Conservation (phyloP, 2,797 vertebrate species). For the Alosa sapidissima region DNA sequence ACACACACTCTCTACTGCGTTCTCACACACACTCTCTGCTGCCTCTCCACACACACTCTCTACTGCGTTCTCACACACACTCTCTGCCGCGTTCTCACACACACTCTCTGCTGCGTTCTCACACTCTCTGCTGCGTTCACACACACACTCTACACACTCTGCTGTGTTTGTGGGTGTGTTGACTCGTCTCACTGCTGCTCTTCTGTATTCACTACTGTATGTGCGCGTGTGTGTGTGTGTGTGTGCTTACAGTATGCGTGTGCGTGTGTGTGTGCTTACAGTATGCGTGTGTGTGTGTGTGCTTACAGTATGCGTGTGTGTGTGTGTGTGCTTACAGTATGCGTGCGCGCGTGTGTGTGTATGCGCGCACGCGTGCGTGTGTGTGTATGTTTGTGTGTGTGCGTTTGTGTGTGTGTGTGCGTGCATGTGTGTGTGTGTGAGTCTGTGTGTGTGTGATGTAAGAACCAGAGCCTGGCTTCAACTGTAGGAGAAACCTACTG, state of each 20-base stretch:
- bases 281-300: neutral
- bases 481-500: slow-evolving; percentile 50
- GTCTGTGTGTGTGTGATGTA: slow-evolving; percentile 60
- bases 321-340: neutral
- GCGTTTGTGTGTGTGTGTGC: neutral
- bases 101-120: no score
- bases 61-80: no score
- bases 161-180: slow-evolving; percentile 34
- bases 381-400: neutral
- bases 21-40: slow-evolving; percentile 14
- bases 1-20: neutral
- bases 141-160: neutral
- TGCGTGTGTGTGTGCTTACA: neutral
- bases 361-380: neutral
- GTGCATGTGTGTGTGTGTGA: neutral
- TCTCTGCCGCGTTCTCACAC: no score
- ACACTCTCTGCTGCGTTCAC: no score
- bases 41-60: neutral
- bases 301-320: neutral
- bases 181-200: slow-evolving; percentile 32
- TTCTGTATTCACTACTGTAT: slow-evolving; percentile 15
- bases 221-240: slow-evolving; percentile 2
- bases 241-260: neutral
- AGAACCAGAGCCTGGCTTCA: slow-evolving; percentile 53
- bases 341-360: neutral